A percentile compares a stretch with the other conserved stretches of the same genome.
Conservation (phyloP, 2,797 vertebrate species). For the Micromesistius poutassou region DNA sequence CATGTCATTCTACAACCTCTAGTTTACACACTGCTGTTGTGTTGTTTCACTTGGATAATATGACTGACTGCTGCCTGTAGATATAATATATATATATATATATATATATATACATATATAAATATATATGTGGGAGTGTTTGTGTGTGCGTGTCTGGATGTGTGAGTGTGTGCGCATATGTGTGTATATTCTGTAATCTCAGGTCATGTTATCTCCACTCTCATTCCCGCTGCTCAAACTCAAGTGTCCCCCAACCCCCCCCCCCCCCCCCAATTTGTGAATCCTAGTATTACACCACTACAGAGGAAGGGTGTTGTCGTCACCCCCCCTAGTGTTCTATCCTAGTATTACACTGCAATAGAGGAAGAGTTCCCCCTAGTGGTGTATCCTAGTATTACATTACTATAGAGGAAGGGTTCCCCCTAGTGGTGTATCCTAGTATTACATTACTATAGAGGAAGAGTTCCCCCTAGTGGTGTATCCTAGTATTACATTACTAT, state of each 20-base stretch:
- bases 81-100: slow-evolving; percentile 6
- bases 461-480: neutral
- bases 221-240: slow-evolving; percentile 50
- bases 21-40: slow-evolving; percentile 56
- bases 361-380: neutral
- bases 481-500: neutral
- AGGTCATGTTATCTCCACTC: slow-evolving; percentile 61
- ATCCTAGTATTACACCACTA: slow-evolving; percentile 14
- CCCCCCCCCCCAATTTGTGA: slow-evolving; percentile 34
- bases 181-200: slow-evolving; percentile 58
- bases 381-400: neutral
- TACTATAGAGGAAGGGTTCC: neutral
- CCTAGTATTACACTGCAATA: neutral
- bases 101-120: neutral
- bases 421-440: slow-evolving; percentile 34
- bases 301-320: neutral
- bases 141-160: slow-evolving; percentile 1
- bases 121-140: slow-evolving; percentile 3
- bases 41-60: slow-evolving; percentile 43
- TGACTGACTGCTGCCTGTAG: slow-evolving; percentile 19
- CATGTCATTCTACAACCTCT: slow-evolving; percentile 53
- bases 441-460: neutral
- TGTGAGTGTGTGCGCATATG: neutral
- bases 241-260: slow-evolving; percentile 31
- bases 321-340: neutral